Conservation (phyloP, 2,888 invertebrate genomes). For the Torymus texanus region DNA sequence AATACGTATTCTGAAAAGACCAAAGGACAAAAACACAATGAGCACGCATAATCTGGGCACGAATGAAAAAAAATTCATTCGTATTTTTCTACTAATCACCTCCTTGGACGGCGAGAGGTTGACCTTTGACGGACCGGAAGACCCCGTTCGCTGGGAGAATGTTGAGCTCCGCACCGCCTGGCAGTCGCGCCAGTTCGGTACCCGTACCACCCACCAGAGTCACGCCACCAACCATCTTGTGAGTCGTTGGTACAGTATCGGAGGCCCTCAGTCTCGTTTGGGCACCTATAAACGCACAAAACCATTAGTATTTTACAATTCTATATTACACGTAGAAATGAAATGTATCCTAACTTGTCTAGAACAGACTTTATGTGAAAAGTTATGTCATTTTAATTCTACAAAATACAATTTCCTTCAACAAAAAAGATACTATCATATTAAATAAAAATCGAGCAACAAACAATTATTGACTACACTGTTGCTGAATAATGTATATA, state of each 20-base stretch:
- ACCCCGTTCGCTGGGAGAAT: constrained; percentile 74
- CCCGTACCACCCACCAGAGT: constrained; percentile 72
- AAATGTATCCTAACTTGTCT: too few species aligned
- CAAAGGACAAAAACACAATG: not conserved
- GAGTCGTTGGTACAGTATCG: constrained; percentile 71
- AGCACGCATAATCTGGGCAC: not conserved
- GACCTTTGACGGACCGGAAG: constrained; percentile 68
- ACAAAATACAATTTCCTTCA: too few species aligned
- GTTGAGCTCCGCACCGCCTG: constrained; percentile 74
- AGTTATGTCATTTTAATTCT: too few species aligned
- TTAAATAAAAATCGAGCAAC: too few species aligned
- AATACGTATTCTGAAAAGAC: too few species aligned
- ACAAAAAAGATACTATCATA: too few species aligned
- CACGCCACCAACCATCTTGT: constrained; percentile 75
- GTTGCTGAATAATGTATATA: constrained; percentile 35
- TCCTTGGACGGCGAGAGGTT: constrained; percentile 70
- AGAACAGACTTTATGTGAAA: too few species aligned
- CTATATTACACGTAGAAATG: too few species aligned
- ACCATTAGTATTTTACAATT: not conserved
- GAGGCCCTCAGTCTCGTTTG: constrained; percentile 72
- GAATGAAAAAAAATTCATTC: constrained; percentile 18
- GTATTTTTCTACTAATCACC: constrained; percentile 60
- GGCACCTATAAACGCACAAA: constrained; percentile 62
- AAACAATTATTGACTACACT: too few species aligned
- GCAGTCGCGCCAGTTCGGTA: constrained; percentile 73